A percentile compares a stretch with the other conserved stretches of the same genome.
Conservation (phyloP, 2,888 invertebrate genomes). For the Rambutsinella grinnellia region DNA sequence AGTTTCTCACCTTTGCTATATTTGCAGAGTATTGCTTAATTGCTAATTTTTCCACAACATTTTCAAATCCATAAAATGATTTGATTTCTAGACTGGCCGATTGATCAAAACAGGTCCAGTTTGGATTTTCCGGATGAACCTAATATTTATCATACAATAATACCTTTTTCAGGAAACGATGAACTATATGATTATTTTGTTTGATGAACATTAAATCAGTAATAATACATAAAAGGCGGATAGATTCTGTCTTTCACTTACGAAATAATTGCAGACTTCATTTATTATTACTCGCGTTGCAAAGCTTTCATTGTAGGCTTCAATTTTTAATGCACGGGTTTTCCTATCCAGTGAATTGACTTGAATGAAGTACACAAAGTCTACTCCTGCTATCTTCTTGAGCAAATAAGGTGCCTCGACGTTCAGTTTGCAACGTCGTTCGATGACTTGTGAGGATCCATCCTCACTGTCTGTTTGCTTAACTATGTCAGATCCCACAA, state of each 20-base stretch:
- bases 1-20: slow-evolving; percentile 83
- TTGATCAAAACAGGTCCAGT: slow-evolving; percentile 98
- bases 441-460: slow-evolving; percentile 83
- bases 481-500: slow-evolving; percentile 86
- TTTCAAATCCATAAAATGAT: slow-evolving; percentile 95
- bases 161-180: background rate
- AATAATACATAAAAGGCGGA: too few species aligned
- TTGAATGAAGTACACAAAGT: slow-evolving; percentile 91
- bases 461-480: slow-evolving; percentile 84
- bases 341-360: slow-evolving; percentile 87
- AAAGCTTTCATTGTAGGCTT: slow-evolving; percentile 94
- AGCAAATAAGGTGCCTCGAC: slow-evolving; percentile 95
- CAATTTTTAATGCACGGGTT: slow-evolving; percentile 85
- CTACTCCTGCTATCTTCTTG: slow-evolving; percentile 95
- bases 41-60: slow-evolving; percentile 93
- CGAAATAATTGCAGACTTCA: slow-evolving; percentile 90
- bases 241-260: too few species aligned
- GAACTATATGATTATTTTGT: background rate
- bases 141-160: slow-evolving; percentile 70
- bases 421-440: slow-evolving; percentile 88
- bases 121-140: slow-evolving; percentile 93
- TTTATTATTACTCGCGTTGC: slow-evolving; percentile 84
- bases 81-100: slow-evolving; percentile 91
- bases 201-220: too few species aligned
- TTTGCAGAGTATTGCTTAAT: slow-evolving; percentile 95